Evolutionary conservation across 2,888 invertebrate genomes (phyloP).

Genomic region (Eupsilia transversa): DNA sequence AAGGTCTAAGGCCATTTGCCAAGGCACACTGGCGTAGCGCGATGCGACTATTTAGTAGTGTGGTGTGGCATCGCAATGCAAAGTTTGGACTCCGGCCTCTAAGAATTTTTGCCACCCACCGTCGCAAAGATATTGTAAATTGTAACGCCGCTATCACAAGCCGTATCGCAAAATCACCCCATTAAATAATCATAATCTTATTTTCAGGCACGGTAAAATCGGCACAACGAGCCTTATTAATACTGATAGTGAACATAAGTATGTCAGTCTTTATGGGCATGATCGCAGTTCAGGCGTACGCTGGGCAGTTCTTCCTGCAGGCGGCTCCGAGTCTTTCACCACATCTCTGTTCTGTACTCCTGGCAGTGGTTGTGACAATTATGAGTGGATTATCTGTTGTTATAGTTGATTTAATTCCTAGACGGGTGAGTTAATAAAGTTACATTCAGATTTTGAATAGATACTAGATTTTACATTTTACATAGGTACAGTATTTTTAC

Average conservation of each 20-base stretch:
- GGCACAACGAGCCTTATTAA: slow-evolving; percentile 73
- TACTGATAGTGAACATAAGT: slow-evolving; percentile 42
- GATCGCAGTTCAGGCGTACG: slow-evolving; percentile 76
- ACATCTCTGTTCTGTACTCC: slow-evolving; percentile 86
- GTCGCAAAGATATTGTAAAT: too few species aligned
- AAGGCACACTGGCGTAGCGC: too few species aligned
- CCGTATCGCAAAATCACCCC: not conserved
- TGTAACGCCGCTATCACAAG: not conserved
- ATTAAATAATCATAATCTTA: too few species aligned
- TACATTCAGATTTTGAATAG: not conserved
- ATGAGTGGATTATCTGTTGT: slow-evolving; percentile 80
- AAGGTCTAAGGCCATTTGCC: too few species aligned
- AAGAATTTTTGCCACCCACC: too few species aligned
- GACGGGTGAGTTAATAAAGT: slow-evolving; percentile 78
- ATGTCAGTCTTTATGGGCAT: slow-evolving; percentile 73
- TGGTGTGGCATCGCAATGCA: too few species aligned
- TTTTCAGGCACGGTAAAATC: slow-evolving; percentile 79
- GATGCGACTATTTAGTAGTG: too few species aligned
- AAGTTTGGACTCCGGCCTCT: too few species aligned
- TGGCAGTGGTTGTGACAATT: slow-evolving; percentile 87
- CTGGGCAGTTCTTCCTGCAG: slow-evolving; percentile 83
- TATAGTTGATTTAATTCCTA: slow-evolving; percentile 87
- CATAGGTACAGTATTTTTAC: not conserved
- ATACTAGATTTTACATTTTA: not conserved
- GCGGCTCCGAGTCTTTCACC: slow-evolving; percentile 85